Evolutionary conservation across 1,140 invertebrate genomes (phyloP).

Genomic region (Sitobion miscanthi): DNA sequence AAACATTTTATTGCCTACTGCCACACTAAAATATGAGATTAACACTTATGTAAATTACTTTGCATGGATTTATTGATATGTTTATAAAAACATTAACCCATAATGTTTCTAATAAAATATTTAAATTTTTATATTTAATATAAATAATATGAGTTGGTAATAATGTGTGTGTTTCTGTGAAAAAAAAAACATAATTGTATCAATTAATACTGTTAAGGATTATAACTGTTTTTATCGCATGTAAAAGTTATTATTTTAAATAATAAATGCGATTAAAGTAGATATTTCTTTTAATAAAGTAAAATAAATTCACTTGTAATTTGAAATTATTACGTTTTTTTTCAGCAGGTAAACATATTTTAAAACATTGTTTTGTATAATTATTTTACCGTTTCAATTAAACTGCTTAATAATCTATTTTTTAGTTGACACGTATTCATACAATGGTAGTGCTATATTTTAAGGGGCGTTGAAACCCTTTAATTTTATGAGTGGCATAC

Average conservation of each 20-base stretch:
- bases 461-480: background rate
- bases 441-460: background rate
- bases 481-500: conserved; percentile 26
- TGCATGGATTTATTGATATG: background rate
- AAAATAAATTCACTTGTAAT: background rate
- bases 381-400: background rate
- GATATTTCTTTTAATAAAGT: background rate
- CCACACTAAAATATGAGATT: background rate
- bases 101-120: background rate
- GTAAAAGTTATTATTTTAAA: background rate
- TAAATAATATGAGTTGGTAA: background rate
- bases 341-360: background rate
- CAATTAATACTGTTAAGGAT: background rate
- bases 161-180: background rate
- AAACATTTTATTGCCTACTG: background rate
- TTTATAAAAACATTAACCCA: background rate
- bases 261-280: too few relatives aligned
- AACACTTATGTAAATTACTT: background rate
- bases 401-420: conserved; percentile 34
- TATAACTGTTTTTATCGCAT: background rate
- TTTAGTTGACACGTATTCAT: background rate
- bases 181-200: background rate
- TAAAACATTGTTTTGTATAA: background rate
- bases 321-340: background rate
- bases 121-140: too few relatives aligned